phyloP scores from a whole-genome alignment of 2,888 invertebrate genomes.

The Mechanitis mazaeus region DNA sequence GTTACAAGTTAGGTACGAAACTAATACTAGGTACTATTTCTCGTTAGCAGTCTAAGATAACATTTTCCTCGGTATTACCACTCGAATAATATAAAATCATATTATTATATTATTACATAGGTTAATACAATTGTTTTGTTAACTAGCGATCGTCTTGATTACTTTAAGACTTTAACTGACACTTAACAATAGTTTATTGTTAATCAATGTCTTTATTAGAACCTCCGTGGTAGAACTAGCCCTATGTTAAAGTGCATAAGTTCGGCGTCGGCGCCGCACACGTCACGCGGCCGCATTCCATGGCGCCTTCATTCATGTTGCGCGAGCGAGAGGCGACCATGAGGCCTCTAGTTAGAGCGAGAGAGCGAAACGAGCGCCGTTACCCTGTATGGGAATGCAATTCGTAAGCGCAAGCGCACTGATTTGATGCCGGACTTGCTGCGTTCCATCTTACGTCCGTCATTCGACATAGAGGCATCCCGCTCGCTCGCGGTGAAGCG shows the following conservation, averaged over 20 bases:
- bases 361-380: slow-evolving; percentile 62
- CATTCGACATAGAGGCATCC: slow-evolving; percentile 46
- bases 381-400: slow-evolving; percentile 72
- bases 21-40: too few species aligned
- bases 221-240: slow-evolving; percentile 47
- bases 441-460: slow-evolving; percentile 51
- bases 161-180: neutral
- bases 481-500: slow-evolving; percentile 42
- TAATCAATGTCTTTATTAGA: slow-evolving; percentile 19
- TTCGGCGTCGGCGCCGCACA: slow-evolving; percentile 76
- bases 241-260: slow-evolving; percentile 71
- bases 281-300: slow-evolving; percentile 80
- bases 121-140: too few species aligned
- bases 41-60: too few species aligned
- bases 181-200: slow-evolving; percentile 12
- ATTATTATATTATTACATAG: too few species aligned
- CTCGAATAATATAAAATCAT: too few species aligned
- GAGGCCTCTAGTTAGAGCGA: slow-evolving; percentile 57
- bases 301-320: slow-evolving; percentile 72
- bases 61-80: too few species aligned
- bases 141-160: neutral
- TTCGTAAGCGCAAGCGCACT: slow-evolving; percentile 70
- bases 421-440: slow-evolving; percentile 60
- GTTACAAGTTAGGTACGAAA: too few species aligned
- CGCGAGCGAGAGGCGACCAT: slow-evolving; percentile 55